Base-by-base conservation (phyloP, 2,888 invertebrate species). In the Hydrotaea diabolus region DNA sequence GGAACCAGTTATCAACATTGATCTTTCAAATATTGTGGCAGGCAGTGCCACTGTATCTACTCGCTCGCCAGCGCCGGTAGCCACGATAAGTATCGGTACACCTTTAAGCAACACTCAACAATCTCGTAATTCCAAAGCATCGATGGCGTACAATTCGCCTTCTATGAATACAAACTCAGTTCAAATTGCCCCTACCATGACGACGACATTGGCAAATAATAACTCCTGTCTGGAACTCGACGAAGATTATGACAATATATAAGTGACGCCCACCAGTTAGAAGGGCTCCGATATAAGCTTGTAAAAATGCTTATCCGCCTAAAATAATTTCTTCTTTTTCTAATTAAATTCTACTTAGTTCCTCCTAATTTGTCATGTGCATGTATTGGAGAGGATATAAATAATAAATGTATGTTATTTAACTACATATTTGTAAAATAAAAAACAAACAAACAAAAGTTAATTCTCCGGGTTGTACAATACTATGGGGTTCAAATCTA, bases 211-310 rank as follows among this genome's bases (percentile, higher is more conserved):
- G 83, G 82, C 87, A 85, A 86, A 83, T 64, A 87, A 84, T 59
- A 88, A 89, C 86, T 87, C 90, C 72, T 88, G 87, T 87, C 88
- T 92, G 80, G 92, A 92, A 87, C 90, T 92, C 88, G 92, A 92
- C 84, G 92, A 92, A 90, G 92, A 92, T 88, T 92, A 92, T 89
- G 92, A 92, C 89, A 91, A 92, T 89, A 91, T 92, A 88, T 92
- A 88, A 92, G 21, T 46, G 31, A 59, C 55, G 8, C 9, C 39
- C 9, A 49, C 49, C 23, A 57, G n/a, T 21, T 5, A 59, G 23
- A 55, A 7, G 17, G 19, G 7, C 2, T 49, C 13, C n/a, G n/a
- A 13, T 49, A 49, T 49, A 49, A 49, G 49, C 49, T 15, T 43
- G 21, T 55, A 9, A 4, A 55, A 55, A 55, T 55, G 55, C 23